Evolutionary conservation across 2,888 invertebrate species (phyloP), one percentile per base, ranked within the genome.

Genomic region (Acleris literana): DNA sequence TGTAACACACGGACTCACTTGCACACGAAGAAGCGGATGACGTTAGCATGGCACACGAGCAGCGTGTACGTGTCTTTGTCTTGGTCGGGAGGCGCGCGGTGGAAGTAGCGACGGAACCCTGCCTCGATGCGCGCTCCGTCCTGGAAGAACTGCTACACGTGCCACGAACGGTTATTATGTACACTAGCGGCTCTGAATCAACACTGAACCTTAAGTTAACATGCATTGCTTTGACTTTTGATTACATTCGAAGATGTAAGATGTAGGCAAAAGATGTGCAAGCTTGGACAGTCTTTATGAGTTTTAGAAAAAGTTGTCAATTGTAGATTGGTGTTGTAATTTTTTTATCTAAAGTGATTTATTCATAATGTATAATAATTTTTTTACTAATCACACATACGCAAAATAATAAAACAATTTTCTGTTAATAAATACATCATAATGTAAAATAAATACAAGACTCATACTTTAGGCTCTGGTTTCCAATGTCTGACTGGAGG

Each of bases 21-120:
- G 93, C 97, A 97, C n/a, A 97, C 95, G 81, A 97, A 97, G 88
- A 97, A 99, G 53, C 99, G 94, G 78, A 99, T 99, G 22, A 99
- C 99, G 87, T 99, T 99, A 4, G 97, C 99, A 86, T 99, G 99
- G 75, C 99, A 99, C 1, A 99, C 98, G 63, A 99, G 91, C 51
- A 99, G 84, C 44, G 99, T 98, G 84, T 97, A 97, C 0, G 96
- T 94, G 83, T 99, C 98, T 52, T 95, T 92, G 2, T 94, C 93
- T 86, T 99, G 98, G 0, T 93, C 92, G 0, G 96, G 94, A 51
- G 95, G 94, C 3, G 99, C 99, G 58, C 99, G 94, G 86, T 99
- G 95, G 85, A 99, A 97, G 88, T 98, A 97, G 74, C 96, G 96
- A 56, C 99, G 93, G 89, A 99, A 99, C 0, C 97, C 99, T 1